Evolutionary conservation across 1,140 invertebrate species (phyloP).

Genomic region (Cydia strobilella): DNA sequence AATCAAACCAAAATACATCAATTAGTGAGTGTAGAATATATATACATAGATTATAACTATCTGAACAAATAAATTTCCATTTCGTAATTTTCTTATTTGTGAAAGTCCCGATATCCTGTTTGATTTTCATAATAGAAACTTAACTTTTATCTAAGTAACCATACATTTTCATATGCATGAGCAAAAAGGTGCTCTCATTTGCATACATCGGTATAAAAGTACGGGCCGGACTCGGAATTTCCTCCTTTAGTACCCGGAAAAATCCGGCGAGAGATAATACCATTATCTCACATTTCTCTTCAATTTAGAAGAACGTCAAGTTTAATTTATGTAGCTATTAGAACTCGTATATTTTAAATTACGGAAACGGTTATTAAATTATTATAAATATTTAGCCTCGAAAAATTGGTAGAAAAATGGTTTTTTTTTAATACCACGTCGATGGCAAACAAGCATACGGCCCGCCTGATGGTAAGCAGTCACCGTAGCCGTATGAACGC

Average conservation of each 20-base stretch:
- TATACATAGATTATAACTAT: too few relatives aligned
- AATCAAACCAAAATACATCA: neutral
- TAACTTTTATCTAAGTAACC: constrained; percentile 12
- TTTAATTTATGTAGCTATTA: too few relatives aligned
- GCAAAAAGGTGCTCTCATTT: constrained; percentile 9
- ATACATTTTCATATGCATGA: constrained; percentile 17
- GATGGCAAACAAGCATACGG: too few relatives aligned
- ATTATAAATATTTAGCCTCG: too few relatives aligned
- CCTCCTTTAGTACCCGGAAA: constrained; percentile 3
- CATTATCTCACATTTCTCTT: neutral
- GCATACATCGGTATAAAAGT: constrained; percentile 6
- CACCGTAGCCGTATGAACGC: too few relatives aligned
- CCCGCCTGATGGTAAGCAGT: too few relatives aligned
- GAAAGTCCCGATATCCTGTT: neutral
- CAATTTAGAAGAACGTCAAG: neutral
- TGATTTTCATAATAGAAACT: constrained; percentile 19
- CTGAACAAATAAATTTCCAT: too few relatives aligned
- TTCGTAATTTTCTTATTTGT: too few relatives aligned
- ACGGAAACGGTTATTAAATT: too few relatives aligned
- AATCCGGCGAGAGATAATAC: neutral
- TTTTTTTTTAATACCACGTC: neutral
- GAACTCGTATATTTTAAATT: too few relatives aligned
- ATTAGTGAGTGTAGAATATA: neutral
- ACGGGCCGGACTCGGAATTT: constrained; percentile 1
- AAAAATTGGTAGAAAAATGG: neutral